phyloP scores from a whole-genome alignment of 1,140 invertebrate genomes.

The Drosophila serrata region DNA sequence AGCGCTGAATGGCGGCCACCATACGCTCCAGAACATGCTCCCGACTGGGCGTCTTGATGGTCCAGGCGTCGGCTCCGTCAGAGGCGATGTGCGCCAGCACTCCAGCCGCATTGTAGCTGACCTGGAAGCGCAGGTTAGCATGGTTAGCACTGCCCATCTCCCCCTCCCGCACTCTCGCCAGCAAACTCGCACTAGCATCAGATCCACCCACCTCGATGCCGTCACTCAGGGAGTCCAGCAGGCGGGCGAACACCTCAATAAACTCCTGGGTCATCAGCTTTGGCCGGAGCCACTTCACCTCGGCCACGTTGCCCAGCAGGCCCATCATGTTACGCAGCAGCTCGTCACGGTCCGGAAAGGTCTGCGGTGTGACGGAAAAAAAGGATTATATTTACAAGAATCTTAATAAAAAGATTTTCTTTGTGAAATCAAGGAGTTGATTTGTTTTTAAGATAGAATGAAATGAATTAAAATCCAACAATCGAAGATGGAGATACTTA shows the following conservation, averaged over 20 bases:
- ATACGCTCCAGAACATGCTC: constrained; percentile 92
- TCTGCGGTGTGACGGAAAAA: constrained; percentile 86
- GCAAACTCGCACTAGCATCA: constrained; percentile 35
- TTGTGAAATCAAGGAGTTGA: background rate
- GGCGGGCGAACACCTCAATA: constrained; percentile 93
- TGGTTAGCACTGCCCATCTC: constrained; percentile 70
- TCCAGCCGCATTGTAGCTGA: constrained; percentile 98
- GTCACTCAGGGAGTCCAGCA: constrained; percentile 94
- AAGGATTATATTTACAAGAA: background rate
- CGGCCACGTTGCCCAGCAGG: constrained; percentile 97
- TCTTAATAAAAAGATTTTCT: background rate
- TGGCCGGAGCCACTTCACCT: constrained; percentile 93
- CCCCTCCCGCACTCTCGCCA: constrained; percentile 42
- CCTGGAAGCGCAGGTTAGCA: constrained; percentile 86
- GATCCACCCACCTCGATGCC: constrained; percentile 93
- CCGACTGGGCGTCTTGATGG: constrained; percentile 89
- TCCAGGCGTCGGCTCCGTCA: constrained; percentile 95
- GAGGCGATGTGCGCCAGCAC: constrained; percentile 98
- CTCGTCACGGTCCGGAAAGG: constrained; percentile 95
- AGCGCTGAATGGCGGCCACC: constrained; percentile 93
- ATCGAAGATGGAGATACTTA: background rate
- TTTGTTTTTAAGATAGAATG: no score
- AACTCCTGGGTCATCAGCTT: constrained; percentile 94
- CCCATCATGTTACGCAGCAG: constrained; percentile 98
- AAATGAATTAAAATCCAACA: no score